Conservation (phyloP, 2,888 invertebrate species). For the Chorisops tibialis region DNA sequence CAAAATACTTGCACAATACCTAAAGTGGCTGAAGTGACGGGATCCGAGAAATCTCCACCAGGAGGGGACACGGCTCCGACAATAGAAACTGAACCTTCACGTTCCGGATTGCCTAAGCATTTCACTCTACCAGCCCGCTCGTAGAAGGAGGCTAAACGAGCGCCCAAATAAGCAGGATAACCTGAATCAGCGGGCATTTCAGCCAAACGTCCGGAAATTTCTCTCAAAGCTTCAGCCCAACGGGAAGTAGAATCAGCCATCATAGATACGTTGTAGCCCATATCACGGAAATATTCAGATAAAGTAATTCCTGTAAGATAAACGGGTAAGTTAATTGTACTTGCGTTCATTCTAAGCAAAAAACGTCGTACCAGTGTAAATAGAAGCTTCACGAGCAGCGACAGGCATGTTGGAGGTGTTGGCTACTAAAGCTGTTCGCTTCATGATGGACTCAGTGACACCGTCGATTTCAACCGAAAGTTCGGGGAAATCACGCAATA, state of each 20-base stretch:
- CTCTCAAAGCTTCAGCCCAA: conserved; percentile 99
- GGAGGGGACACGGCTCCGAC: conserved; percentile 99
- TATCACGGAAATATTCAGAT: conserved; percentile 98
- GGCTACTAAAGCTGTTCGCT: conserved; percentile 97
- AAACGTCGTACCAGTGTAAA: conserved; percentile 79
- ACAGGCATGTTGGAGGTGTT: conserved; percentile 99
- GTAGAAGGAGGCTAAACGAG: conserved; percentile 97
- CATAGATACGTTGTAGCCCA: conserved; percentile 99
- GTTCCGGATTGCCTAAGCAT: conserved; percentile 94
- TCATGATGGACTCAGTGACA: conserved; percentile 97
- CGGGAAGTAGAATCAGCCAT: conserved; percentile 99
- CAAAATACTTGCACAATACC: conserved; percentile 99
- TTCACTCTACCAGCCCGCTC: conserved; percentile 98
- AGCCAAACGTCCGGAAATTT: conserved; percentile 98
- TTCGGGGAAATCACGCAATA: conserved; percentile 98
- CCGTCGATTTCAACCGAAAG: conserved; percentile 96
- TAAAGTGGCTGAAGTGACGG: conserved; percentile 97
- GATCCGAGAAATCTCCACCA: conserved; percentile 99
- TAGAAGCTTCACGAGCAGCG: conserved; percentile 99
- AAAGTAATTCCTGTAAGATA: conserved; percentile 76
- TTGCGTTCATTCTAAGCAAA: not conserved
- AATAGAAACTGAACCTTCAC: conserved; percentile 98
- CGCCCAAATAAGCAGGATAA: conserved; percentile 98
- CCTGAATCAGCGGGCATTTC: conserved; percentile 99
- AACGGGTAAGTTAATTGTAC: not conserved